Evolutionary conservation across 2,888 invertebrate species (phyloP).

Genomic region (Hirudinaria manillensis): DNA sequence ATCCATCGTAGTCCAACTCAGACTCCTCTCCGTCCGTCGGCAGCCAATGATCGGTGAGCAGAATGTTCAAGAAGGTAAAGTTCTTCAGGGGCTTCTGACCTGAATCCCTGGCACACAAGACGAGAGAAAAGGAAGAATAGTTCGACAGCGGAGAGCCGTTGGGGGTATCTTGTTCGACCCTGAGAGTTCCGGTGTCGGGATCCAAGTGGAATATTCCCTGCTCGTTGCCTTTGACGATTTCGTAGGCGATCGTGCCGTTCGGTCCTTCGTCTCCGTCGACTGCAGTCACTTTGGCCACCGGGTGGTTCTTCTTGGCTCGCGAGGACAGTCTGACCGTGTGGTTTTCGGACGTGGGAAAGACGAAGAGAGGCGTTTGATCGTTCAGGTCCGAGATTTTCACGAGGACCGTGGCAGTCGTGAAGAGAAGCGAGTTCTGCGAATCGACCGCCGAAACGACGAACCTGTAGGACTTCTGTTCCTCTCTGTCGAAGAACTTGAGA

Average conservation of each 20-base stretch:
- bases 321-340: slow-evolving; percentile 27
- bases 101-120: slow-evolving; percentile 23
- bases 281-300: slow-evolving; percentile 17
- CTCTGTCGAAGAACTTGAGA: slow-evolving; percentile 29
- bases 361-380: slow-evolving; percentile 38
- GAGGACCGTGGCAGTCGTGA: slow-evolving; percentile 62
- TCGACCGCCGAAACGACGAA: slow-evolving; percentile 28
- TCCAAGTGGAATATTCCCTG: slow-evolving; percentile 83
- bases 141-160: background rate
- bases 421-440: background rate
- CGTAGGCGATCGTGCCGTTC: slow-evolving; percentile 47
- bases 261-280: slow-evolving; percentile 34
- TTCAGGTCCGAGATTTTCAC: slow-evolving; percentile 75
- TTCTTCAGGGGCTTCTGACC: slow-evolving; percentile 2
- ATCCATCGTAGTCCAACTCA: background rate
- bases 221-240: slow-evolving; percentile 75
- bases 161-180: slow-evolving; percentile 60
- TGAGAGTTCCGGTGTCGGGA: slow-evolving; percentile 75
- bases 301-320: background rate
- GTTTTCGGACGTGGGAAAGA: slow-evolving; percentile 29
- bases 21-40: background rate
- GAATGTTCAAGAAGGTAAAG: slow-evolving; percentile 20
- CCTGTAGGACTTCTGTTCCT: slow-evolving; percentile 20
- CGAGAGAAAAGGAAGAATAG: slow-evolving; percentile 17
- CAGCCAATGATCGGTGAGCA: slow-evolving; percentile 7